Evolutionary conservation across 2,797 vertebrate species (phyloP), one percentile per base, ranked within the genome.

Genomic region (Danio choprae): DNA sequence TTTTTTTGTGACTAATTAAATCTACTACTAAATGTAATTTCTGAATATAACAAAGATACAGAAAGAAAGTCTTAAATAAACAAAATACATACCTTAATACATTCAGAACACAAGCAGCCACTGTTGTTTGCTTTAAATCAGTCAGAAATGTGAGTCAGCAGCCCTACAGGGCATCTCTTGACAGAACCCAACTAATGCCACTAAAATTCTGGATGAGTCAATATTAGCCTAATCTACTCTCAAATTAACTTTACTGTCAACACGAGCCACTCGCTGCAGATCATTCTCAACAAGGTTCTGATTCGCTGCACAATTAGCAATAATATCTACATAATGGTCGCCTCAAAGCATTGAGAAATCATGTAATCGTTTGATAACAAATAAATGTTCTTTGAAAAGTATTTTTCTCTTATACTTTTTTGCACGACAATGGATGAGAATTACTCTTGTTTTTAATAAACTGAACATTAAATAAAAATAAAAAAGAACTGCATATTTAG

Each of bases 151-250:
- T 77, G 74, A 77, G 41, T 58, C 63, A 77, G 20, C 62, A 58
- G 50, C 20, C 4, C 74, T 46, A 44, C 9, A 77, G 41, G 63
- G 50, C 18, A 58, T 65, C 20, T 76, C 38, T 15, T 46, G 36
- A 44, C 41, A 67, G 63, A 55, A 29, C 18, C 40, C 29, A 43
- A 29, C 6, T 10, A 67, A 67, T 40, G 16, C 18, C 18, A 43
- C 15, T 22, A 36, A 56, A 77, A 67, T 5, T 15, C 6, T 29
- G 11, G 36, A 51, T 16, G 62, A 67, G 51, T 77, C 62, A 64
- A 64, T 75, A 75, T 75, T 75, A 67, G 74, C 56, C 16, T 36
- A 36, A 65, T 77, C 40, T 29, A n/a, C 18, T 53, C n/a, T 5
- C n/a, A 50, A 51, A 41, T 62, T 4, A 40, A 44, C 60, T 60